Evolutionary conservation across 2,888 invertebrate genomes (phyloP).

Genomic region (Tachystola acroxantha): DNA sequence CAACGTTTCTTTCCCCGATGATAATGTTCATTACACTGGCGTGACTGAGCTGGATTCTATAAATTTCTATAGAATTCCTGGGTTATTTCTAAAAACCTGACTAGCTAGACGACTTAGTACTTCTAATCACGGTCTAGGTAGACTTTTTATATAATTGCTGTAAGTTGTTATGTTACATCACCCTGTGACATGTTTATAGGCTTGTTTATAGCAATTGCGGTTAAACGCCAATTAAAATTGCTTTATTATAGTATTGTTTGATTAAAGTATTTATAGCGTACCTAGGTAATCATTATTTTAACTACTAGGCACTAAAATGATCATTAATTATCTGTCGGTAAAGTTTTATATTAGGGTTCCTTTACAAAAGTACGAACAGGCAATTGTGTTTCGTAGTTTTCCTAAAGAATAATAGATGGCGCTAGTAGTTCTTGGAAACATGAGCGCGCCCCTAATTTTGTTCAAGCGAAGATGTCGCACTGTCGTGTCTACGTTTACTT

Average conservation of each 20-base stretch:
- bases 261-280: no score
- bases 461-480: no score
- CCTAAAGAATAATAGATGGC: not conserved
- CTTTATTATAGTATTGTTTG: not conserved
- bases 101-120: constrained; percentile 23
- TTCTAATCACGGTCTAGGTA: constrained; percentile 10
- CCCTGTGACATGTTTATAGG: constrained; percentile 14
- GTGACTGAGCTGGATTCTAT: constrained; percentile 38
- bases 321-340: no score
- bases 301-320: no score
- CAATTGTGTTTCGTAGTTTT: no score
- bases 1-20: not conserved
- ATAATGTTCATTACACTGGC: constrained; percentile 30
- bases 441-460: no score
- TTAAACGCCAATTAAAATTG: not conserved
- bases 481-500: not conserved
- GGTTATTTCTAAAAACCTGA: constrained; percentile 49
- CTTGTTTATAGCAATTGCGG: constrained; percentile 12
- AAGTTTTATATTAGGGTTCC: no score
- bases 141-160: not conserved
- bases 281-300: no score
- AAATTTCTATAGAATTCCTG: constrained; percentile 31
- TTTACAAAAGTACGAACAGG: no score
- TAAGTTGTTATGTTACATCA: constrained; percentile 9
- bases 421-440: no score